Evolutionary conservation across 2,888 invertebrate genomes (phyloP).

Genomic region (Acleris laterana): DNA sequence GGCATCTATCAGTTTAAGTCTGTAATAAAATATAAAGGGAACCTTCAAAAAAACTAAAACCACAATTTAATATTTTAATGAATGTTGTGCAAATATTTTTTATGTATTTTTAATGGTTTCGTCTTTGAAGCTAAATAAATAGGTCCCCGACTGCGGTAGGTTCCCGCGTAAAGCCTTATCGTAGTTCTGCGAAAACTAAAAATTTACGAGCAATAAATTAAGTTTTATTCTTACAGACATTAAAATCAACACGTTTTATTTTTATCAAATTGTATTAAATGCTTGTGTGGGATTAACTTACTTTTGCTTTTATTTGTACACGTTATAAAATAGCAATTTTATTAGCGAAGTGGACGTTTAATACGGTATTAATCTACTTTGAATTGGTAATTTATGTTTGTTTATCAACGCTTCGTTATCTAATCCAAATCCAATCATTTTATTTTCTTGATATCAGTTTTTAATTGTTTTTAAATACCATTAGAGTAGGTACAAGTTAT

Average conservation of each 20-base stretch:
- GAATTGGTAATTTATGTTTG: neutral
- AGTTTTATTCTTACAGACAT: slow-evolving; percentile 38
- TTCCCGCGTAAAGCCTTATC: slow-evolving; percentile 7
- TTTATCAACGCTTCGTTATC: neutral
- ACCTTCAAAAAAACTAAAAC: no score
- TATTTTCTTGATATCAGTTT: no score
- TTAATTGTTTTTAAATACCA: no score
- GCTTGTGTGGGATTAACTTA: slow-evolving; percentile 3
- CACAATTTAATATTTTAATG: no score
- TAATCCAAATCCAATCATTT: no score
- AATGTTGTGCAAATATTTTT: no score
- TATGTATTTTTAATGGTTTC: no score
- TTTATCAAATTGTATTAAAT: slow-evolving; percentile 21
- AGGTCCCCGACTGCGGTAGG: neutral
- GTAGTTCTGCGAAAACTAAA: slow-evolving; percentile 16
- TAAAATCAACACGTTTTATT: slow-evolving; percentile 35
- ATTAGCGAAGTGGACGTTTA: neutral
- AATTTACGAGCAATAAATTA: slow-evolving; percentile 47
- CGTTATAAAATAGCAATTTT: neutral
- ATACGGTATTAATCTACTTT: neutral
- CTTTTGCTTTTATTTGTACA: slow-evolving; percentile 10
- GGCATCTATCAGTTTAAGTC: no score
- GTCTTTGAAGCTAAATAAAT: neutral
- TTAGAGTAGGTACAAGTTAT: no score
- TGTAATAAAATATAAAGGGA: no score